Conservation (phyloP, 1,140 invertebrate genomes). For the Cataglyphis hispanica region DNA sequence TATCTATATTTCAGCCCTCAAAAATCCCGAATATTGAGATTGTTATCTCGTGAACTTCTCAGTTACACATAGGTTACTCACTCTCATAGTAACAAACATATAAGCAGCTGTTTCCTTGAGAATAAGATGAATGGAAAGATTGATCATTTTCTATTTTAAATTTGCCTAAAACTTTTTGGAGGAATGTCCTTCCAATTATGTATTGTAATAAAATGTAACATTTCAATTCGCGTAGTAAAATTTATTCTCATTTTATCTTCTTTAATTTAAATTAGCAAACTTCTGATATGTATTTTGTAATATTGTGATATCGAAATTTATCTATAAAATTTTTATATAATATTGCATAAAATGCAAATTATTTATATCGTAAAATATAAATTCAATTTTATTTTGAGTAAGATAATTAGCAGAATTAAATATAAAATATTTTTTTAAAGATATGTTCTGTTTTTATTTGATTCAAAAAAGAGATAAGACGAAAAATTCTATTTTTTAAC, state of each 20-base stretch:
- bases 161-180: constrained; percentile 14
- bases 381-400: not conserved
- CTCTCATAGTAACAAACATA: constrained; percentile 54
- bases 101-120: constrained; percentile 11
- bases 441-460: not conserved
- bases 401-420: not conserved
- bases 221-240: not conserved
- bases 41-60: constrained; percentile 77
- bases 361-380: not conserved
- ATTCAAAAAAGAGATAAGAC: not conserved
- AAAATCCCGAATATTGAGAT: constrained; percentile 72
- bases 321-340: constrained; percentile 17
- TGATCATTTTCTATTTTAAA: constrained; percentile 45
- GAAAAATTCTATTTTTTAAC: not conserved
- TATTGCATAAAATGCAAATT: not conserved
- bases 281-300: not conserved
- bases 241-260: not conserved
- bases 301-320: not conserved
- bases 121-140: constrained; percentile 42
- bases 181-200: not conserved
- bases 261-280: not conserved
- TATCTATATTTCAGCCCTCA: constrained; percentile 78
- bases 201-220: not conserved
- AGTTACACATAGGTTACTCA: constrained; percentile 73
- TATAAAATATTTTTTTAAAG: not conserved